These are phyloP conservation scores for Polyodon spathula DNA, from an alignment of 2,113 vertebrate species.

Conservation along the genomic window DNA sequence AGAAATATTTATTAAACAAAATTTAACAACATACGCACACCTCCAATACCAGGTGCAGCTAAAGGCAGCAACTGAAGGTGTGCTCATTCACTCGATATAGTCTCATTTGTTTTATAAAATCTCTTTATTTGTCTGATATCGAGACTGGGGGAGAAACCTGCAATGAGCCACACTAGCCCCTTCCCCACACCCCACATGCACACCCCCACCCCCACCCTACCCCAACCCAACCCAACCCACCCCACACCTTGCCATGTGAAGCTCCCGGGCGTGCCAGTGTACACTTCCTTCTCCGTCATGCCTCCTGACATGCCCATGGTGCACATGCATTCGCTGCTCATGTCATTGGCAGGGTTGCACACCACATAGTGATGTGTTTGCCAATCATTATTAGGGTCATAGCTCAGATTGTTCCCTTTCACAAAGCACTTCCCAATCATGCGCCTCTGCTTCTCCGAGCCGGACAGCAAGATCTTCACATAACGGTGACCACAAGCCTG, in stretches of 20 bases:
- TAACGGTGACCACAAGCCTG: constrained; percentile 66
- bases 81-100: no score
- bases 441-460: constrained; percentile 49
- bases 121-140: no score
- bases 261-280: constrained; percentile 75
- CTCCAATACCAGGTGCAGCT: no score
- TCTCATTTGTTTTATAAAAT: no score
- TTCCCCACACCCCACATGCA: background rate
- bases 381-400: constrained; percentile 51
- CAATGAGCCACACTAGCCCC: background rate
- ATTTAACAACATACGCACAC: no score
- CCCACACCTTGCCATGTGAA: constrained; percentile 77
- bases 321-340: constrained; percentile 70
- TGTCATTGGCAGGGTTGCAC: constrained; percentile 60
- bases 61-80: no score
- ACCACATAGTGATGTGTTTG: constrained; percentile 65
- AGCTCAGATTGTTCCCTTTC: constrained; percentile 62
- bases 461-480: constrained; percentile 56
- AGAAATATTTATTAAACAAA: no score
- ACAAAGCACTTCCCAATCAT: constrained; percentile 85
- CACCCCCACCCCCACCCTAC: no score
- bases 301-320: constrained; percentile 73
- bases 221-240: no score
- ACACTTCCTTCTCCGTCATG: constrained; percentile 59
- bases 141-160: background rate